phyloP scores from a whole-genome alignment of 2,113 vertebrate genomes.

The Paraplagusia blochii region DNA sequence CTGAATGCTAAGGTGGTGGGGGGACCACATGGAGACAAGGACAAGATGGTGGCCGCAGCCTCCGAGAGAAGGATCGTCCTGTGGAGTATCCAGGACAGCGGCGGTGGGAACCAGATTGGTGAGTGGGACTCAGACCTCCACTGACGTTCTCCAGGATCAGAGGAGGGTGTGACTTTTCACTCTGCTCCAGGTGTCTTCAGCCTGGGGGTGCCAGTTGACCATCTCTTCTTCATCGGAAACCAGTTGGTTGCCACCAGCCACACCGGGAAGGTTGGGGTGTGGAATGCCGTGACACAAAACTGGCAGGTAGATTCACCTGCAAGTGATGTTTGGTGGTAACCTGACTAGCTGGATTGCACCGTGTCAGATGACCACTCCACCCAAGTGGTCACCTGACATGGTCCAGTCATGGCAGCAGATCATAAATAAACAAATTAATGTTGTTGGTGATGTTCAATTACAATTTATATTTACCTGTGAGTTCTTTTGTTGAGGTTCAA shows the following conservation, averaged over 20 bases:
- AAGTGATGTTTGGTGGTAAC: too few relatives aligned
- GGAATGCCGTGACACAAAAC: constrained; percentile 98
- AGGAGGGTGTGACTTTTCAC: background rate
- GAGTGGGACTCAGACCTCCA: constrained; percentile 3
- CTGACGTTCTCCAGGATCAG: too few relatives aligned
- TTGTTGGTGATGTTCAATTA: background rate
- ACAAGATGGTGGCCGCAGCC: constrained; percentile 97
- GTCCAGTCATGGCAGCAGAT: background rate
- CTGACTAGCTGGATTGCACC: too few relatives aligned
- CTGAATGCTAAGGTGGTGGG: constrained; percentile 98
- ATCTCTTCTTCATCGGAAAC: constrained; percentile 96
- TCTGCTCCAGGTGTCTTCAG: constrained; percentile 85
- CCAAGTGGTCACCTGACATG: too few relatives aligned
- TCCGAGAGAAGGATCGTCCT: constrained; percentile 93
- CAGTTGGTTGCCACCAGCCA: constrained; percentile 97
- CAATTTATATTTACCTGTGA: background rate
- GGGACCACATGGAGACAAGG: constrained; percentile 95
- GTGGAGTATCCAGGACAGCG: constrained; percentile 96
- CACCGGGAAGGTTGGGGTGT: constrained; percentile 96
- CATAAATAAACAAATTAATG: too few relatives aligned
- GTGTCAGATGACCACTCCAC: too few relatives aligned
- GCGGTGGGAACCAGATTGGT: constrained; percentile 94
- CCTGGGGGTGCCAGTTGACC: constrained; percentile 94
- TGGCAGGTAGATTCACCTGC: constrained; percentile 83
- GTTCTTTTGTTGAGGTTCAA: constrained; percentile 81